phyloP scores from a whole-genome alignment of 2,888 invertebrate genomes.

The Tipula vernalis region DNA sequence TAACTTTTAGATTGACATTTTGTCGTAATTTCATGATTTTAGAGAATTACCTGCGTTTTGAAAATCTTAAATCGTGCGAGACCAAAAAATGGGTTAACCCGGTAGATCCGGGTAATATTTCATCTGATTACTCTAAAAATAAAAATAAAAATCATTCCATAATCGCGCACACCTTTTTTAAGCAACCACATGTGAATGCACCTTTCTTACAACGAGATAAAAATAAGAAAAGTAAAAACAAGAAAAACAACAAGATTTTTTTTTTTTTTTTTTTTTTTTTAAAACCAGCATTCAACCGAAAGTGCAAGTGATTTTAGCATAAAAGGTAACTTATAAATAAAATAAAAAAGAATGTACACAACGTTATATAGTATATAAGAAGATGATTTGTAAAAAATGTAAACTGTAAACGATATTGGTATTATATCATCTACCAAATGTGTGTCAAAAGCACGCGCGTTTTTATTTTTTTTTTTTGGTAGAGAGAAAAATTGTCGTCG shows the following conservation, averaged over 20 bases:
- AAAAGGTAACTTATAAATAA: not conserved
- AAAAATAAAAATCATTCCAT: no score
- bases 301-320: not conserved
- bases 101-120: no score
- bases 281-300: not conserved
- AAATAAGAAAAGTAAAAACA: not conserved
- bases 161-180: not conserved
- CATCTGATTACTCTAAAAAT: no score
- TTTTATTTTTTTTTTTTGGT: not conserved
- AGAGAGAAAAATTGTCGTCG: not conserved
- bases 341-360: not conserved
- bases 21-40: no score
- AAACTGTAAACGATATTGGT: not conserved
- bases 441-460: not conserved
- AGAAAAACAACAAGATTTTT: not conserved
- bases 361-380: not conserved
- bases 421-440: not conserved
- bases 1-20: no score
- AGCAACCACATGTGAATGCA: not conserved
- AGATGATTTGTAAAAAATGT: not conserved
- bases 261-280: no score
- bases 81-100: no score
- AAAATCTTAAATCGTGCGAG: no score
- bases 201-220: not conserved
- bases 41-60: no score